These are phyloP conservation scores for Aporophyla nigra DNA, from an alignment of 2,888 invertebrate species.

Conservation along the genomic window DNA sequence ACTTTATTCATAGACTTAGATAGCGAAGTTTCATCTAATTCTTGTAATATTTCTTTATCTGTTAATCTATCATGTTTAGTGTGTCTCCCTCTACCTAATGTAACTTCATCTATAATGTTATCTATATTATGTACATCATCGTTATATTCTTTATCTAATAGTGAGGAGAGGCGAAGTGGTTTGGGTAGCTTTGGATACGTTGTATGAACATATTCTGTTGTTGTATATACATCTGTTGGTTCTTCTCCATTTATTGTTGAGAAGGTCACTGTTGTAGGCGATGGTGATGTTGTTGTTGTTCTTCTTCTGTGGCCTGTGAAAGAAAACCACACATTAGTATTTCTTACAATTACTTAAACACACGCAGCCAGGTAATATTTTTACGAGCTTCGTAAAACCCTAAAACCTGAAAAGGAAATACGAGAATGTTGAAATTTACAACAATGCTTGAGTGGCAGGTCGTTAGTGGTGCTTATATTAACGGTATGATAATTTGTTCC, in stretches of 20 bases:
- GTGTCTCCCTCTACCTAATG: slow-evolving; percentile 75
- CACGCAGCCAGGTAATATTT: slow-evolving; percentile 9
- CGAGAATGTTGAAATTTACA: slow-evolving; percentile 43
- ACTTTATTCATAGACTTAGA: slow-evolving; percentile 84
- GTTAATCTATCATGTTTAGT: slow-evolving; percentile 76
- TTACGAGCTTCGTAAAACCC: slow-evolving; percentile 24
- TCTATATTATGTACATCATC: slow-evolving; percentile 85
- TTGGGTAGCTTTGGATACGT: slow-evolving; percentile 84
- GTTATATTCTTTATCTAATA: slow-evolving; percentile 80
- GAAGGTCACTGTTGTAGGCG: slow-evolving; percentile 79
- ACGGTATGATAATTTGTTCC: slow-evolving; percentile 35
- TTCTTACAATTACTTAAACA: not conserved
- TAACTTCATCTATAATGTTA: slow-evolving; percentile 81
- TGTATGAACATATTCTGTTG: slow-evolving; percentile 76
- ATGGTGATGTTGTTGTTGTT: slow-evolving; percentile 81
- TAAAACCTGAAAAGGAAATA: slow-evolving; percentile 27
- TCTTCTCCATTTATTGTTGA: slow-evolving; percentile 77
- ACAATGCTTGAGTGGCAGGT: slow-evolving; percentile 54
- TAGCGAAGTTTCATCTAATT: slow-evolving; percentile 81
- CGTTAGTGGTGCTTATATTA: slow-evolving; percentile 41
- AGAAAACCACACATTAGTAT: slow-evolving; percentile 21
- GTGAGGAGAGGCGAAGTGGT: slow-evolving; percentile 80
- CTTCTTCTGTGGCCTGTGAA: slow-evolving; percentile 87
- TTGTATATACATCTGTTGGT: slow-evolving; percentile 76
- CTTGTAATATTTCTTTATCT: slow-evolving; percentile 81